Evolutionary conservation across 1,140 invertebrate genomes (phyloP).

Genomic region (Brevipalpus yothersi): DNA sequence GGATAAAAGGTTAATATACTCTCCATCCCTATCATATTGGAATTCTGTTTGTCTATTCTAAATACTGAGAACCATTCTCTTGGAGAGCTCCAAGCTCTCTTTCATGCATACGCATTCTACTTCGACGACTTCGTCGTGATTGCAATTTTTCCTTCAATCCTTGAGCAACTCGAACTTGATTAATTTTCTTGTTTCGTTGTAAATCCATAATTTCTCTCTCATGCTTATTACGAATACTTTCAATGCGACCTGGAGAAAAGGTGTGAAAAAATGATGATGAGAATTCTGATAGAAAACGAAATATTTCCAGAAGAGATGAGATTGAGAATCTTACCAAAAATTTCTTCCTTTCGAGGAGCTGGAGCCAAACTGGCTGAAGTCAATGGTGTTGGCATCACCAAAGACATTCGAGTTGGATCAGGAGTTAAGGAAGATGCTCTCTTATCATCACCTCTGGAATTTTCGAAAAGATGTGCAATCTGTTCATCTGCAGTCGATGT

Average conservation of each 20-base stretch:
- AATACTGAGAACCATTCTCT: neutral
- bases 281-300: neutral
- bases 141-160: constrained; percentile 19
- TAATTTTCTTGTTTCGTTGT: constrained; percentile 18
- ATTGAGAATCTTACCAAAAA: constrained; percentile 19
- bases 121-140: constrained; percentile 13
- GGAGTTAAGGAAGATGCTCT: constrained; percentile 2
- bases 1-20: too few species aligned
- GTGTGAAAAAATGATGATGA: neutral
- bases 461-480: constrained; percentile 12
- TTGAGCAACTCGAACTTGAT: constrained; percentile 19
- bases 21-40: too few species aligned
- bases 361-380: constrained; percentile 21
- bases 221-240: constrained; percentile 18
- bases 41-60: too few species aligned
- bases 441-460: constrained; percentile 4
- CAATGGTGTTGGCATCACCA: constrained; percentile 6
- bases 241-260: constrained; percentile 17
- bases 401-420: constrained; percentile 6
- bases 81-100: constrained; percentile 8
- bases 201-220: constrained; percentile 18
- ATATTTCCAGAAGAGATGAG: neutral
- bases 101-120: constrained; percentile 11
- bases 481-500: constrained; percentile 12
- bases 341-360: constrained; percentile 18